Base-by-base conservation (phyloP, 2,888 invertebrate genomes). In the Heteromyza rotundicornis region DNA sequence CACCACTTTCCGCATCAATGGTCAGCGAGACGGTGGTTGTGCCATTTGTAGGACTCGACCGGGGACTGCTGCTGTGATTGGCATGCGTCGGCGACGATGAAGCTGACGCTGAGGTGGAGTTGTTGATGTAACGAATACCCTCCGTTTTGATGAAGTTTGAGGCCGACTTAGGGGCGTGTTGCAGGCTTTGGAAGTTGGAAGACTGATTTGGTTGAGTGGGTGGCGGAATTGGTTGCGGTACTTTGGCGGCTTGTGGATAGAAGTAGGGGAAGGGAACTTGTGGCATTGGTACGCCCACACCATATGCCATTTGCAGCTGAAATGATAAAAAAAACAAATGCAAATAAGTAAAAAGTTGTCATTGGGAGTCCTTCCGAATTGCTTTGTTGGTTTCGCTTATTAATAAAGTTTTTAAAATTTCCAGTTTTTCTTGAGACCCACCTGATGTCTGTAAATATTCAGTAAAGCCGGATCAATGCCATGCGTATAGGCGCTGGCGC, bases 231-330 rank as follows among this genome's bases (percentile, higher is more conserved):
- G 81, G 78, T 23, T 80, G 81, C 2, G 82, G 81, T 55, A 82
- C 73, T 70, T 84, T 84, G 1, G 80, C 69, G n/a, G n/a, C n/a
- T 58, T 82, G 80, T 36, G 80, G 74, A 69, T 84, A 84, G 63
- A 84, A 81, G 64, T 84, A 84, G 17, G 84, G 80, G 61, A 84
- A 83, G 27, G 83, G 77, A 56, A 84, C 77, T 67, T 82, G 83
- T 0, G 82, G 84, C 63, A 83, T 35, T 0, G 82, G 81, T 14
- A 84, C 70, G n/a, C n/a, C n/a, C n/a, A n/a, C n/a, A 22, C 81
- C 80, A 62, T 84, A 84, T 19, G 83, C 83, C 80, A 84, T 72
- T 74, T 84, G 84, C 62, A 84, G 69, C 75, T 83, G 67, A 7
- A 63, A 60, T 22, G 27, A 14, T 20, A 32, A n/a, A 27, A 51